Evolutionary conservation across 2,888 invertebrate species (phyloP).

Genomic region (Toxonevra muliebris): DNA sequence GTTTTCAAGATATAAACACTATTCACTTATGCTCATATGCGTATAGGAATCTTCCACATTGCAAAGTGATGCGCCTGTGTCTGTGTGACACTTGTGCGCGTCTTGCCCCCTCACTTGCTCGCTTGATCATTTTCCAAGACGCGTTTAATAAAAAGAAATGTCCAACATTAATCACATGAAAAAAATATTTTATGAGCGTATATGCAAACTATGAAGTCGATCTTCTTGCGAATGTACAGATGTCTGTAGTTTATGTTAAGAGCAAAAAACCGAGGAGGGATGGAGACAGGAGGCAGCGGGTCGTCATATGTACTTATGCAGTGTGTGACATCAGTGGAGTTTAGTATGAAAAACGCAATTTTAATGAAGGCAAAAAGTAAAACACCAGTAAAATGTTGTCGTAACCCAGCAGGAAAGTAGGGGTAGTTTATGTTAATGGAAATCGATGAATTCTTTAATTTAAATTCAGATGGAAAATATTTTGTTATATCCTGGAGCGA

Average conservation of each 20-base stretch:
- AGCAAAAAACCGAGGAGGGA: neutral
- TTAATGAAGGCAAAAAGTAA: no score
- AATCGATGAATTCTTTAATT: no score
- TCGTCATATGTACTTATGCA: constrained; percentile 5
- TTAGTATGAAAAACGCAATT: no score
- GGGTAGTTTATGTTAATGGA: no score
- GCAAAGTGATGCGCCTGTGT: constrained; percentile 5
- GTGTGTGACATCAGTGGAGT: constrained; percentile 19
- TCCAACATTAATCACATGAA: constrained; percentile 44
- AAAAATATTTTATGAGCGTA: constrained; percentile 34
- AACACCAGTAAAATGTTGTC: no score
- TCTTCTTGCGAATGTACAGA: constrained; percentile 25
- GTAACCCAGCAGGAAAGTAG: no score
- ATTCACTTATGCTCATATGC: neutral
- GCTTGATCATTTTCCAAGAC: neutral
- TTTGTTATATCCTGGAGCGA: no score
- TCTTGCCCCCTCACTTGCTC: neutral
- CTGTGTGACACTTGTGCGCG: neutral
- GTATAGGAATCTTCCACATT: neutral
- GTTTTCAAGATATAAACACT: no score
- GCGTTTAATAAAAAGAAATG: constrained; percentile 17
- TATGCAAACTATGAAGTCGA: constrained; percentile 1
- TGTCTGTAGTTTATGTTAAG: constrained; percentile 4
- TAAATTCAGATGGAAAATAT: no score
- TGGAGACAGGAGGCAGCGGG: neutral